A percentile compares a stretch with the other conserved stretches of the same genome.
These are phyloP conservation scores for Drosophila serrata DNA, from an alignment of 1,140 invertebrate species.

Conservation along the genomic window DNA sequence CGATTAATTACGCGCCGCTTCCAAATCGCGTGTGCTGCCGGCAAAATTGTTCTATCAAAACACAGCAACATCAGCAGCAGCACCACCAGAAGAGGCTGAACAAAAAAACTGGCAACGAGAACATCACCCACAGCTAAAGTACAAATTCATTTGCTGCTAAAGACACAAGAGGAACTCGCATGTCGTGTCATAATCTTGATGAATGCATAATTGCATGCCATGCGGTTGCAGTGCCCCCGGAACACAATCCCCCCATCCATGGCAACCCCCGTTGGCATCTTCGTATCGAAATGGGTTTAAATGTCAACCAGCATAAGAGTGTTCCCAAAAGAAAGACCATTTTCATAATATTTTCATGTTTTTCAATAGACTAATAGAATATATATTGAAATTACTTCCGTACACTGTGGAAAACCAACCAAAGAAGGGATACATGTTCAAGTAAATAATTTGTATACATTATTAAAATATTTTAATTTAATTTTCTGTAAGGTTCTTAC, in stretches of 20 bases:
- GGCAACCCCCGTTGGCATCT: slow-evolving; percentile 14
- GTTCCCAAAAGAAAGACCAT: slow-evolving; percentile 19
- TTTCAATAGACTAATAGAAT: slow-evolving; percentile 55
- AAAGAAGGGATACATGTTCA: not conserved
- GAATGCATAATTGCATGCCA: slow-evolving; percentile 83
- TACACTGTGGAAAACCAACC: slow-evolving; percentile 3
- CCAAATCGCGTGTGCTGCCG: slow-evolving; percentile 75
- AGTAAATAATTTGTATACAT: not conserved
- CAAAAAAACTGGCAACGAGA: slow-evolving; percentile 30
- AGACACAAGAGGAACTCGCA: slow-evolving; percentile 74
- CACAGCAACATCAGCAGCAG: slow-evolving; percentile 48
- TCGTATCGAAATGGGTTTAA: slow-evolving; percentile 39
- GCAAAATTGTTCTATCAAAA: slow-evolving; percentile 80
- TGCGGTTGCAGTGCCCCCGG: slow-evolving; percentile 32
- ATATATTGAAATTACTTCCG: slow-evolving; percentile 19
- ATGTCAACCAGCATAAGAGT: slow-evolving; percentile 81
- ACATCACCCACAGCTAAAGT: slow-evolving; percentile 54
- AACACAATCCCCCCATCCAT: slow-evolving; percentile 4
- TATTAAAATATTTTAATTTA: not conserved
- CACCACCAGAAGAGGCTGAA: slow-evolving; percentile 7
- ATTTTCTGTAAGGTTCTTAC: no score
- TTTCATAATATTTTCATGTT: slow-evolving; percentile 77
- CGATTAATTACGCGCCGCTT: slow-evolving; percentile 78
- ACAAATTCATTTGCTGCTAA: slow-evolving; percentile 75
- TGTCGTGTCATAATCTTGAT: slow-evolving; percentile 85